These are phyloP conservation scores for Teleogryllus occipitalis DNA, from an alignment of 1,140 invertebrate species.

Conservation along the genomic window DNA sequence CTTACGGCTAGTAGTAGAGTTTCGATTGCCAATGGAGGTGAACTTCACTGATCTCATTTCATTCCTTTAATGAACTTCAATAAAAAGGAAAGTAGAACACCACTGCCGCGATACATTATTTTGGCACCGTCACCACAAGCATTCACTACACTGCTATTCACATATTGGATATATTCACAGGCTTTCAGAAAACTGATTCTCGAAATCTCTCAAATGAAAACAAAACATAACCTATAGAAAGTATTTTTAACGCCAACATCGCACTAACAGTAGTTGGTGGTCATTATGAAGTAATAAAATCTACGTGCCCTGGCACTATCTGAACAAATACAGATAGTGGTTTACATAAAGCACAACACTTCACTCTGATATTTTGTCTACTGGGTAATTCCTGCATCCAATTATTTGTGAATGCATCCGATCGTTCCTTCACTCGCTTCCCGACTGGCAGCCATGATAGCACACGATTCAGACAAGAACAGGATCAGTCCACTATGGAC, in stretches of 20 bases:
- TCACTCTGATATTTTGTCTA: no score
- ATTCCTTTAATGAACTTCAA: neutral
- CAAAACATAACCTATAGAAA: conserved; percentile 1
- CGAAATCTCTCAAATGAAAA: neutral
- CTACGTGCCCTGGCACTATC: neutral
- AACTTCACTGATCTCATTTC: neutral
- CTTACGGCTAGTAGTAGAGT: neutral
- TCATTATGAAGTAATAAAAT: neutral
- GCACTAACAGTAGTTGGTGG: neutral
- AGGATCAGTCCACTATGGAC: neutral
- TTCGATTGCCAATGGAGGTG: neutral
- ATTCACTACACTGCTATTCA: neutral
- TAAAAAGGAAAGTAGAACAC: neutral
- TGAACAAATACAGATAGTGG: no score
- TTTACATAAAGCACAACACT: no score
- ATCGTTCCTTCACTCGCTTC: neutral
- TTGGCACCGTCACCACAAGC: neutral
- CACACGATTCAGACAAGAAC: neutral
- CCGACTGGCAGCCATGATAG: neutral
- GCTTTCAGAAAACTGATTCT: neutral
- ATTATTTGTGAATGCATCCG: neutral
- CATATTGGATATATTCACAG: neutral
- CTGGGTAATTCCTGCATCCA: neutral
- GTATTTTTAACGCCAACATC: neutral
- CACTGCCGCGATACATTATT: neutral